Evolutionary conservation across 2,888 invertebrate genomes (phyloP), one percentile per base, ranked within the genome.

Genomic region (Scotopteryx bipunctaria): DNA sequence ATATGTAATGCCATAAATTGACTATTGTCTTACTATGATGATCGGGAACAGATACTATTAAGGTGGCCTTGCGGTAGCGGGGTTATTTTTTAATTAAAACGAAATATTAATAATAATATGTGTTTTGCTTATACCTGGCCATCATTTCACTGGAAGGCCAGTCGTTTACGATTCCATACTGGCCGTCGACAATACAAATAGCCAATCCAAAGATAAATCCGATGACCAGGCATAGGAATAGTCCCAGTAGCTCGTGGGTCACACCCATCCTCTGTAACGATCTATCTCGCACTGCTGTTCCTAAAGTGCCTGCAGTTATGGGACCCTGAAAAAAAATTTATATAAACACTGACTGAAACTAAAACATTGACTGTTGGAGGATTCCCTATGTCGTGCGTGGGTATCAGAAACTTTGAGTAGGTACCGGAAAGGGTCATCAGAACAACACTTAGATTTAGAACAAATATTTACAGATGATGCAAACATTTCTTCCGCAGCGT

Each of bases 241-340:
- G 85, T 0, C 95, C 95, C 38, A 94, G 78, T 4, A 94, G 65
- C 69, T 95, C 95, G 59, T 94, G 94, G 21, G 88, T 81, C 16
- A 95, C 78, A 0, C 95, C 95, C 63, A 93, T 89, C 38, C 85
- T 91, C 57, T 93, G 91, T 4, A 96, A 82, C 0, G 92, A 86
- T 15, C 86, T 81, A 71, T 95, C 94, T 44, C 91, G 81, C 14
- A 95, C 94, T 1, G 94, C 94, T 1, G 93, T 92, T 1, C 95
- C 95, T 67, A 96, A 93, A 0, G 94, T 95, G 2, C 93, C 93
- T 0, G 95, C 95, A 72, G 95, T 93, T 60, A 96, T 94, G 0
- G 96, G 95, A 19, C 95, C 94, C 94, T 94, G 69, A 5, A 79
- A 31, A 31, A 32, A 4, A n/a, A 5, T 0, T 15, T 23, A n/a